Base-by-base conservation (phyloP, 2,888 invertebrate genomes). In the Anodontia alba region DNA sequence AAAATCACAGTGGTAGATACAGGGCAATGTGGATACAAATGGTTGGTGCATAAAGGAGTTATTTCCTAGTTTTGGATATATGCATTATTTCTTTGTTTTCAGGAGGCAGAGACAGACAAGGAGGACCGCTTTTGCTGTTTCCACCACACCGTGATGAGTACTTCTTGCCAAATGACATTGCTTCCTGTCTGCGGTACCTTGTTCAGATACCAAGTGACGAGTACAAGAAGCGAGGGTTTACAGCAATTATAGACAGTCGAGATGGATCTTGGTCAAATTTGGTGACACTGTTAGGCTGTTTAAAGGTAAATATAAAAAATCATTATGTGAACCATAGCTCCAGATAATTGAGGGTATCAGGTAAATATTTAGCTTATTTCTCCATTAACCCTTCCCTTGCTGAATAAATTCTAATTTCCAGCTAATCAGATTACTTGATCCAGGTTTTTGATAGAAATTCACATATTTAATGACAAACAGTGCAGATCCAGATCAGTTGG, bases 211-310 rank as follows among this genome's bases (percentile, higher is more conserved):
- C 99, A 88, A 97, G 98, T 94, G 98, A 98, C 93, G 97, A 98
- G 91, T 96, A 97, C 73, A 96, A 97, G 92, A 96, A 97, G 89
- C 96, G 97, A 92, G 98, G 99, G 85, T 98, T 99, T 95, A 98
- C 98, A 71, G 97, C 99, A 88, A 96, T 99, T 90, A 97, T 99
- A 93, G 99, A 99, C 95, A 99, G 99, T 98, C 96, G 99, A 93
- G 94, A 94, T 76, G 98, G 98, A 91, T 96, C 92, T 70, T 93
- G 92, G 92, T 88, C 89, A 29, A 90, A 93, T 69, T 89, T 93
- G 43, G 90, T 90, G 57, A 88, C 90, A 29, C 85, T 94, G 0
- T 82, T 93, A 43, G 88, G 88, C n/a, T 90, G 91, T 83, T 80
- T 94, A 26, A 90, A 92, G 90, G 94, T 93, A 83, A 71, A 84